These are phyloP conservation scores for Cephalopholis sonnerati DNA, from an alignment of 2,113 vertebrate species.

Conservation along the genomic window DNA sequence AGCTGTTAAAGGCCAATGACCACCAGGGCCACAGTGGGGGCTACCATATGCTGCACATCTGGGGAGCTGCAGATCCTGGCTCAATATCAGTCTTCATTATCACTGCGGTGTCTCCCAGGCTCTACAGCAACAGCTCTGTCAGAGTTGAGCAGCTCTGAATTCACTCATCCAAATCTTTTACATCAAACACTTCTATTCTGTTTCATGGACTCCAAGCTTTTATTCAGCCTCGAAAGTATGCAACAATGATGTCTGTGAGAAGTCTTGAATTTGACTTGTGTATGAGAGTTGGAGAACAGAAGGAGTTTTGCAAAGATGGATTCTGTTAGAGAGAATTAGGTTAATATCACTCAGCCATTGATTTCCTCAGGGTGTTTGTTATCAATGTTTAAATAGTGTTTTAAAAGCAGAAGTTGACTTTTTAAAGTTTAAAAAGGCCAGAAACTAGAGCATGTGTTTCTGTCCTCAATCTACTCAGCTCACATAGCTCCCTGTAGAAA, in stretches of 20 bases:
- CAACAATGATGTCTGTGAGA: constrained; percentile 14
- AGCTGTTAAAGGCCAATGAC: constrained; percentile 11
- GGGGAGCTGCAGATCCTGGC: constrained; percentile 15
- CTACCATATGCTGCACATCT: constrained; percentile 21
- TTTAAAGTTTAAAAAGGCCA: constrained; percentile 49
- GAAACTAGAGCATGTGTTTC: constrained; percentile 45
- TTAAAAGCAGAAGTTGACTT: constrained; percentile 55
- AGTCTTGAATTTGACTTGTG: constrained; percentile 23
- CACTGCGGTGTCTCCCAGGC: neutral
- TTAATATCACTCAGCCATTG: constrained; percentile 62
- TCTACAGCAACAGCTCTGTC: constrained; percentile 21
- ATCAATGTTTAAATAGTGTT: too few relatives aligned
- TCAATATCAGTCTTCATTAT: constrained; percentile 33
- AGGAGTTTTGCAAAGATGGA: constrained; percentile 26
- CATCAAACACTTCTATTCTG: constrained; percentile 52
- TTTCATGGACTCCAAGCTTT: constrained; percentile 44
- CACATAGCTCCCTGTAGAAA: constrained; percentile 50
- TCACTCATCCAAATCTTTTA: constrained; percentile 32
- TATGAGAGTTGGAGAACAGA: constrained; percentile 33
- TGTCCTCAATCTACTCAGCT: constrained; percentile 33
- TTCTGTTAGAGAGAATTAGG: constrained; percentile 63
- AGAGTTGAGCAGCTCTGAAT: constrained; percentile 27
- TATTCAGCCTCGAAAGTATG: constrained; percentile 20
- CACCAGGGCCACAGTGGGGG: neutral
- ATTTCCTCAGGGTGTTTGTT: constrained; percentile 40